Conservation (phyloP, 2,888 invertebrate genomes). For the Caenorhabditis sp. region DNA sequence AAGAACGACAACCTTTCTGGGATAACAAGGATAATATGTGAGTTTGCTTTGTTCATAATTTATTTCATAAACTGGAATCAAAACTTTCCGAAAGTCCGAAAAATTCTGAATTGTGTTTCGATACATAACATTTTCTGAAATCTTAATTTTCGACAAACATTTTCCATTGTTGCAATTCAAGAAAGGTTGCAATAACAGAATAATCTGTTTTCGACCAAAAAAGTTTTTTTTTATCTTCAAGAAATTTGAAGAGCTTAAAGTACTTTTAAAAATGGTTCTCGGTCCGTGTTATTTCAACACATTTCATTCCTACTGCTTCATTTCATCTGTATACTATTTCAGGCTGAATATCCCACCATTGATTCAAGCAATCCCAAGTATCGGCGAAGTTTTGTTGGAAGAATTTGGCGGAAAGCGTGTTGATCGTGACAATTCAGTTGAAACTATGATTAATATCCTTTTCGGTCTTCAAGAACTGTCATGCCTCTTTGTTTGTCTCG, state of each 20-base stretch:
- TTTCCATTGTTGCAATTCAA: too few species aligned
- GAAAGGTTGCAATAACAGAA: too few species aligned
- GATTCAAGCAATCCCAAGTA: conserved; percentile 19
- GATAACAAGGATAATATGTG: conserved; percentile 1
- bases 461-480: conserved; percentile 12
- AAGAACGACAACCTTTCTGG: conserved; percentile 27
- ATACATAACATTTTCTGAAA: too few species aligned
- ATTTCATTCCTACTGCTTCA: too few species aligned
- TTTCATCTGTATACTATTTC: too few species aligned
- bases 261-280: too few species aligned
- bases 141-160: too few species aligned
- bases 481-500: conserved; percentile 28
- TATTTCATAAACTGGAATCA: neutral
- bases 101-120: neutral
- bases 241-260: too few species aligned
- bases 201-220: too few species aligned
- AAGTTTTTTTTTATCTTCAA: too few species aligned
- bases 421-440: conserved; percentile 17
- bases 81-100: neutral
- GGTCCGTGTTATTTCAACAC: too few species aligned
- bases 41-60: too few species aligned
- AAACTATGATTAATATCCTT: conserved; percentile 24
- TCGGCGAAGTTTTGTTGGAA: conserved; percentile 24
- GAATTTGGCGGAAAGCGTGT: conserved; percentile 17
- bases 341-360: conserved; percentile 13